A percentile compares a stretch with the other conserved stretches of the same genome.
Conservation (phyloP, 2,888 invertebrate species). For the Metallyticus violacea region DNA sequence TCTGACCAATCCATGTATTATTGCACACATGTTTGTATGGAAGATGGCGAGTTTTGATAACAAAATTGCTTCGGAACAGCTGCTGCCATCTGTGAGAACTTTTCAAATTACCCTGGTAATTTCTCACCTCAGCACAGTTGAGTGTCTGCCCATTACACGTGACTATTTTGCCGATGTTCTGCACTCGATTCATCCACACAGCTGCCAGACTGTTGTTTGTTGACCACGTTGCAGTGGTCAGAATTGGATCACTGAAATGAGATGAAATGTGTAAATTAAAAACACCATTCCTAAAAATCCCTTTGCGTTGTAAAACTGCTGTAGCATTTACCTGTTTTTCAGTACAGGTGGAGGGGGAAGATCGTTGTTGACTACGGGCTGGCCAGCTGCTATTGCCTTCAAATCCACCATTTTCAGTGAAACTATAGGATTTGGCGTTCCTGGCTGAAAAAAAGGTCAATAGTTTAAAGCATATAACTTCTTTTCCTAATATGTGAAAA, state of each 20-base stretch:
- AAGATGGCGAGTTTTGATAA: too few relatives aligned
- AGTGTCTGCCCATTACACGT: conserved; percentile 55
- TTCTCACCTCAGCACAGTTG: conserved; percentile 36
- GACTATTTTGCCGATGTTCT: conserved; percentile 67
- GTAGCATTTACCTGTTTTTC: conserved; percentile 16
- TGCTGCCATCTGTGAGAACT: too few relatives aligned
- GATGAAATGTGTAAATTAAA: not conserved
- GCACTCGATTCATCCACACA: conserved; percentile 87
- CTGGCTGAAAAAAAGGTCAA: conserved; percentile 52
- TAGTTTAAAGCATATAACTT: conserved; percentile 13
- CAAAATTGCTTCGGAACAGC: too few relatives aligned
- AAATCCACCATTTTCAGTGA: conserved; percentile 60
- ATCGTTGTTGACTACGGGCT: not conserved
- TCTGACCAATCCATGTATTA: too few relatives aligned
- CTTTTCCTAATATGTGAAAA: too few relatives aligned
- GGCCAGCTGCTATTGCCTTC: conserved; percentile 39
- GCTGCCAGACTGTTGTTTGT: conserved; percentile 66
- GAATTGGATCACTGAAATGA: conserved; percentile 39
- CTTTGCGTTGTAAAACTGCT: not conserved
- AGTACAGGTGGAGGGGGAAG: conserved; percentile 45
- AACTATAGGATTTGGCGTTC: conserved; percentile 65
- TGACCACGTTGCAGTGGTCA: conserved; percentile 66
- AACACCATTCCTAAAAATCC: not conserved
- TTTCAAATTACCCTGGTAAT: too few relatives aligned
- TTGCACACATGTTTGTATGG: too few relatives aligned